These are phyloP conservation scores for Clamator glandarius DNA, from an alignment of 2,797 vertebrate genomes.

Conservation along the genomic window DNA sequence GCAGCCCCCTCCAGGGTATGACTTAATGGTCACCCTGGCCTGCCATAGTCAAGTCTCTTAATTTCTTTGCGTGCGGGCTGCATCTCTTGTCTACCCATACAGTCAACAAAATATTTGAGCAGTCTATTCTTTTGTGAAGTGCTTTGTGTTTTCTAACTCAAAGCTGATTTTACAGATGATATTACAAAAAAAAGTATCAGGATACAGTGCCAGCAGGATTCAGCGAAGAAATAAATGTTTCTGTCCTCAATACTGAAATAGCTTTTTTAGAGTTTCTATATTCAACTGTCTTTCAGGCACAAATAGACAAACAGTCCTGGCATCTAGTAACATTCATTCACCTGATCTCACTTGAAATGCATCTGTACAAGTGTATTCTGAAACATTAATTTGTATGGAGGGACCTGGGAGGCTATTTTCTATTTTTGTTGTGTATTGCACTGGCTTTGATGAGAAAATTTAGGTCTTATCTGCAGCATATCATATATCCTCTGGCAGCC, in stretches of 20 bases:
- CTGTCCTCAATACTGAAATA: not conserved
- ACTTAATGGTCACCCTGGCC: not conserved
- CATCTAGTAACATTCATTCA: not conserved
- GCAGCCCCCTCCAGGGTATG: not conserved
- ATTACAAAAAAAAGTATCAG: not conserved
- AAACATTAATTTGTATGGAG: not conserved
- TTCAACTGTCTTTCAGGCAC: not conserved
- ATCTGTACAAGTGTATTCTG: not conserved
- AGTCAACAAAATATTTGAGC: not conserved
- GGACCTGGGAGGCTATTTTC: not conserved
- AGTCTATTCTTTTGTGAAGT: not conserved
- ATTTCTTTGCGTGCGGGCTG: not conserved
- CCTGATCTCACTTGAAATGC: not conserved
- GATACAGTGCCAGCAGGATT: not conserved
- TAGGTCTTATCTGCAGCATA: not conserved
- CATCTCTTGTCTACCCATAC: not conserved
- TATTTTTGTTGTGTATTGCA: not conserved
- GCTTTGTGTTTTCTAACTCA: not conserved
- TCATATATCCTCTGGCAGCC: not conserved
- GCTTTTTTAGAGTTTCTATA: not conserved
- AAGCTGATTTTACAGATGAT: not conserved
- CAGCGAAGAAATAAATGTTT: not conserved
- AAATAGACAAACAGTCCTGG: not conserved
- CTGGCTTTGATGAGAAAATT: fast-evolving
- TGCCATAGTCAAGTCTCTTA: not conserved